Evolutionary conservation across 2,797 vertebrate genomes (phyloP).

Genomic region (Austrolebias charrua): DNA sequence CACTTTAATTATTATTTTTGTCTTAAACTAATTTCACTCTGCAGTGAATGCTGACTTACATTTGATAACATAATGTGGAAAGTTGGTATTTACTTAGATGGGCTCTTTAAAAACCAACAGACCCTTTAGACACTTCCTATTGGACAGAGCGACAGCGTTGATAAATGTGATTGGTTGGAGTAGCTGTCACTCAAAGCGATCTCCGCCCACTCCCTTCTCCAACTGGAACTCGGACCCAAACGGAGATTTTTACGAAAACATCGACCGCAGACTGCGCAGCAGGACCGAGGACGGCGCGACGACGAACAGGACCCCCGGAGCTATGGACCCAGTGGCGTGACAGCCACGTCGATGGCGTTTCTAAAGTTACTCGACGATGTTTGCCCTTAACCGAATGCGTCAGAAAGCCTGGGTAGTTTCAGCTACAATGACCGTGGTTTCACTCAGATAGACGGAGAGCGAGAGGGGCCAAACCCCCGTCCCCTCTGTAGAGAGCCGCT

Average conservation of each 20-base stretch:
- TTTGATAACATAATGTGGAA: not conserved
- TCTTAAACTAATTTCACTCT: not conserved
- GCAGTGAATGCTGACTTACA: not conserved
- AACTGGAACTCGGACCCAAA: slow-evolving; percentile 48
- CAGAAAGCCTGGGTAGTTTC: slow-evolving; percentile 4
- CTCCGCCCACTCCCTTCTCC: slow-evolving; percentile 40
- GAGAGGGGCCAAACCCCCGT: slow-evolving; percentile 43
- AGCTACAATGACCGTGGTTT: slow-evolving; percentile 44
- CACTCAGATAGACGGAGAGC: slow-evolving; percentile 47
- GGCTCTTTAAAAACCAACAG: slow-evolving; percentile 73
- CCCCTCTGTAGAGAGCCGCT: slow-evolving; percentile 40
- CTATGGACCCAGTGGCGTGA: slow-evolving; percentile 39
- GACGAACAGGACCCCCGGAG: slow-evolving; percentile 20
- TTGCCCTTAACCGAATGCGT: slow-evolving; percentile 24
- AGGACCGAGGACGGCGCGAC: slow-evolving; percentile 16
- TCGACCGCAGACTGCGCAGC: slow-evolving; percentile 57
- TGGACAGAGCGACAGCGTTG: slow-evolving; percentile 47
- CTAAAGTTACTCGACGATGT: slow-evolving; percentile 39
- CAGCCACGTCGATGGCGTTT: slow-evolving; percentile 48
- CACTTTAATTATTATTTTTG: too few relatives aligned
- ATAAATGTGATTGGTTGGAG: slow-evolving; percentile 52
- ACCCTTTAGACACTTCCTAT: slow-evolving; percentile 44
- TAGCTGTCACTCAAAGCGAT: slow-evolving; percentile 43
- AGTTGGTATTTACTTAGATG: slow-evolving; percentile 32
- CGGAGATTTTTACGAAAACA: slow-evolving; percentile 68